Base-by-base conservation (phyloP, 2,797 vertebrate species). In the Eurystomus glaucurus region DNA sequence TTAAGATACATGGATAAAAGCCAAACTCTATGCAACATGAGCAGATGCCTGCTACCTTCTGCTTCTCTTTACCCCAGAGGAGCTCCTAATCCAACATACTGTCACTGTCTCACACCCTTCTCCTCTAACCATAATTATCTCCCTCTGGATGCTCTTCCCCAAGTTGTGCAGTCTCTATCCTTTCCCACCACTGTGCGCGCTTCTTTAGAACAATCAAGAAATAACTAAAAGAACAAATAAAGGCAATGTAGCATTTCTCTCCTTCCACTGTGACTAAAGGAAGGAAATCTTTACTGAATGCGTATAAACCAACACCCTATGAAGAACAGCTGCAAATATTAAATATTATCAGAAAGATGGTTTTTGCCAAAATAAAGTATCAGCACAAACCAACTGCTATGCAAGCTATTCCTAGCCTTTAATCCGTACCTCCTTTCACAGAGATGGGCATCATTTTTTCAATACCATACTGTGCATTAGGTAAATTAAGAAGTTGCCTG, bases 1-100 rank as follows among this genome's bases (percentile, higher is more conserved):
- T 94, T 52, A 72, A 82, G 64, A 79, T 37, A 37, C 4, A 23
- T 64, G 60, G 25, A 33, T 88, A 74, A 93, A 96, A 90, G 74
- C 86, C 86, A 85, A 81, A 54, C 26, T 46, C 12, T 57, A 29
- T 29, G 52, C 23, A 81, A 29, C 61, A 57, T 37, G 51, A 95
- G 60, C 70, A 96, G 82, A 94, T 88, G 85, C 39, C 57, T 33
- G 18, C 68, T 91, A 69, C 82, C 68, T 94, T 66, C 93, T 96
- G 75, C 85, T 93, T 80, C 71, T 85, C 55, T 55, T 74, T 68
- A 88, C 11, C 64, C 60, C 76, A 93, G 33, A 74, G 52, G 11
- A 62, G 35, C 15, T 94, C 64, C 75, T 45, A 72, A 62, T 41
- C 71, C 74, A 79, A 68, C 58, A 58, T 11, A 75, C 22, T 61